These are phyloP conservation scores for Benthochromis sp. DNA, from an alignment of 2,113 vertebrate species.

Conservation along the genomic window DNA sequence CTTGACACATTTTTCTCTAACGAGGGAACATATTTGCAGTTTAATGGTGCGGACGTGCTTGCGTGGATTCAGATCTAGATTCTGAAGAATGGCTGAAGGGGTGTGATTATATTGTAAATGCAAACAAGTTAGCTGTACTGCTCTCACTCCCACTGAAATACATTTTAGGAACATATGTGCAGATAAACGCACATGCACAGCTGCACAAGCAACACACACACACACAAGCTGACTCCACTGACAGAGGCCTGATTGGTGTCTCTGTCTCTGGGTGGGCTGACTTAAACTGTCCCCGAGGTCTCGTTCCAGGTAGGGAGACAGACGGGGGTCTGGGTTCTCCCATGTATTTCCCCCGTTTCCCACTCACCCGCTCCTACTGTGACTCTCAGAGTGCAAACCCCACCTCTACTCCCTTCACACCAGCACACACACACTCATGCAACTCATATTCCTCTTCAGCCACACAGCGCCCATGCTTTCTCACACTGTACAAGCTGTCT, in stretches of 20 bases:
- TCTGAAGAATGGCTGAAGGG: not conserved
- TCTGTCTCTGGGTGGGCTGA: conserved; percentile 84
- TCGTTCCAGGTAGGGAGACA: conserved; percentile 79
- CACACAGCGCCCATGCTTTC: conserved; percentile 64
- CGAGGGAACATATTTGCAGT: not conserved
- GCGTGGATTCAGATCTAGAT: not conserved
- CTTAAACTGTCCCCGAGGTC: conserved; percentile 74
- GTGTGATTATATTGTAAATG: not conserved
- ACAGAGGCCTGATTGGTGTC: conserved; percentile 62
- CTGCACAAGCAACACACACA: not conserved
- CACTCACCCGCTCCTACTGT: conserved; percentile 53
- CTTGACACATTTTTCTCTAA: not conserved
- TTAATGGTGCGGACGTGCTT: not conserved
- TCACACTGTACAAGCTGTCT: conserved; percentile 65
- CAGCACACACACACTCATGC: not conserved
- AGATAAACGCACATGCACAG: not conserved
- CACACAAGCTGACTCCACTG: conserved; percentile 14
- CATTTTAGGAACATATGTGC: not conserved
- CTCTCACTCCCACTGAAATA: not conserved
- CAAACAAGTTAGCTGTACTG: not conserved
- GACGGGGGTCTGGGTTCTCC: conserved; percentile 69
- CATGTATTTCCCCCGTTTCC: conserved; percentile 3
- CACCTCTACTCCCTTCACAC: not conserved
- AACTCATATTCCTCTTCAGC: conserved; percentile 21
- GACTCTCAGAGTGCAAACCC: conserved; percentile 56